A percentile compares a stretch with the other conserved stretches of the same genome.
Conservation (phyloP, 1,140 invertebrate species). For the Caenorhabditis briggsae region DNA sequence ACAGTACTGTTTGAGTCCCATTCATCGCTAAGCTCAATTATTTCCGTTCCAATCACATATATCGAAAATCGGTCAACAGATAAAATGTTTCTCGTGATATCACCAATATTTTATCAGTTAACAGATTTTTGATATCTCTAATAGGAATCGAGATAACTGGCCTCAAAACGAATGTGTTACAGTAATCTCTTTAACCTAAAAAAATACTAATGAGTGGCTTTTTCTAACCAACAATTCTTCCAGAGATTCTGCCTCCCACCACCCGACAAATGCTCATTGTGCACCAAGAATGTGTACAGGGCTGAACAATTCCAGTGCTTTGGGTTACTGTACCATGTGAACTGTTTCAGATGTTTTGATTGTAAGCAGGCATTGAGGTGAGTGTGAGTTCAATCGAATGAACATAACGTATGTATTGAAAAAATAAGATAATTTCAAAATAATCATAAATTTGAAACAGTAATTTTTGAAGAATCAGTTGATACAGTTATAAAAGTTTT, state of each 20-base stretch:
- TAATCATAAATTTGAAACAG: neutral
- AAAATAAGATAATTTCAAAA: neutral
- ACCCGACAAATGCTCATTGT: conserved; percentile 63
- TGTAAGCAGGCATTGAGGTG: conserved; percentile 67
- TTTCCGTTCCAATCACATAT: too few relatives aligned
- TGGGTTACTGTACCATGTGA: conserved; percentile 64
- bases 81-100: too few relatives aligned
- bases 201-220: neutral
- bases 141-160: too few relatives aligned
- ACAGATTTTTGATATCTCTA: too few relatives aligned
- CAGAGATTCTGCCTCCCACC: conserved; percentile 54
- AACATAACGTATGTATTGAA: too few relatives aligned
- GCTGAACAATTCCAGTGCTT: conserved; percentile 69
- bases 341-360: conserved; percentile 65
- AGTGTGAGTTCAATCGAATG: conserved; percentile 50
- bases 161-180: too few relatives aligned
- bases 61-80: neutral
- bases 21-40: too few relatives aligned
- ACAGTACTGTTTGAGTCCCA: too few relatives aligned
- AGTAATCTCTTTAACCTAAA: too few relatives aligned
- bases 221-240: conserved; percentile 7
- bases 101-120: too few relatives aligned
- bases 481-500: too few relatives aligned
- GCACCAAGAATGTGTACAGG: conserved; percentile 64
- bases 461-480: too few relatives aligned